Conservation (phyloP, 2,113 vertebrate species). For the Sialia sialis region DNA sequence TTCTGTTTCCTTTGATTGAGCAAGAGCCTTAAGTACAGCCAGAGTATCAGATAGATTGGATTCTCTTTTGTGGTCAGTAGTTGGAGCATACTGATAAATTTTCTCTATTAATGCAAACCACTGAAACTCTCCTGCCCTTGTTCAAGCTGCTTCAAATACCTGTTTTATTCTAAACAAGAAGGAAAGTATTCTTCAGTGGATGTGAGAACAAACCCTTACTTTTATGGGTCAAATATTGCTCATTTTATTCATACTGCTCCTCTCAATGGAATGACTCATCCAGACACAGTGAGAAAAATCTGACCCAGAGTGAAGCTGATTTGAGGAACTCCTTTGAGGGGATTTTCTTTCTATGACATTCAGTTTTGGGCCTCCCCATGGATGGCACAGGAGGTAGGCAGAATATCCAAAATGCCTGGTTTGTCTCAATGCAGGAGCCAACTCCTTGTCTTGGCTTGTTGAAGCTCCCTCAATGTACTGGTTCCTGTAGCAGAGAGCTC, state of each 20-base stretch:
- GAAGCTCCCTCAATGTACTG: fast-evolving
- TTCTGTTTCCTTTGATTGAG: not conserved
- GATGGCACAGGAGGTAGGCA: not conserved
- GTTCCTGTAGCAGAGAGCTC: not conserved
- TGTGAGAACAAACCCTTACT: not conserved
- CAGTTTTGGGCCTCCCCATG: not conserved
- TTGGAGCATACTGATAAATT: not conserved
- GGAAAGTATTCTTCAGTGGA: not conserved
- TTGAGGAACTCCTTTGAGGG: not conserved
- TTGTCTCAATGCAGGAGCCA: not conserved
- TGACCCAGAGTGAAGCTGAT: not conserved
- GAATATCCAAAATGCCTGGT: not conserved
- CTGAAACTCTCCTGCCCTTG: not conserved
- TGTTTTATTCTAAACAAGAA: not conserved
- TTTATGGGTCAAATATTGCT: not conserved
- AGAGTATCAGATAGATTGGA: not conserved
- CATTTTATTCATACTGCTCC: not conserved
- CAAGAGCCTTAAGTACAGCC: not conserved
- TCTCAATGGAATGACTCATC: not conserved
- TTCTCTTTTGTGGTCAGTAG: not conserved
- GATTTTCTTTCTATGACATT: not conserved
- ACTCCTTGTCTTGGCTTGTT: not conserved
- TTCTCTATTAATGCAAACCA: not conserved
- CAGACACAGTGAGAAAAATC: not conserved
- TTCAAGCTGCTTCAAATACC: not conserved